Evolutionary conservation across 1,140 invertebrate genomes (phyloP).

Genomic region (Macrobrachium nipponense): DNA sequence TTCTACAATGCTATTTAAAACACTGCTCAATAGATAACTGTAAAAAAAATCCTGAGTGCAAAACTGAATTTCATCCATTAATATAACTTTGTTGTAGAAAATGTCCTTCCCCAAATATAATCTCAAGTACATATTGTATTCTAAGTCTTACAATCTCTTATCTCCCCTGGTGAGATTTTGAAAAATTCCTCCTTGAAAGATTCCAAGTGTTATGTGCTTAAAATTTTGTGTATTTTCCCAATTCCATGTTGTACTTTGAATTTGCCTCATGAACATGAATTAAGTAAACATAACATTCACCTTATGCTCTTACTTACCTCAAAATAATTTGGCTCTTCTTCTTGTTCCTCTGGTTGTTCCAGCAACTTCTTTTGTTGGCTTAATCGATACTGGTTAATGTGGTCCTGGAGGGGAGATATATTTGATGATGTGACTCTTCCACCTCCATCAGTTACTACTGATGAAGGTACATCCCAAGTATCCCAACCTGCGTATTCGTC

Average conservation of each 20-base stretch:
- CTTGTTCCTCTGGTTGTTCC: conserved; percentile 6
- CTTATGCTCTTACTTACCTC: conserved; percentile 1
- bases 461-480: conserved; percentile 43
- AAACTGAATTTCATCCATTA: neutral
- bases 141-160: too few species aligned
- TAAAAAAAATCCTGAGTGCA: neutral
- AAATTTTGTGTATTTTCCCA: too few species aligned
- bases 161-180: too few species aligned
- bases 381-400: conserved; percentile 53
- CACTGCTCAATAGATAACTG: too few species aligned
- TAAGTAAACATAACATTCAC: neutral
- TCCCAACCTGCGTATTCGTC: conserved; percentile 35
- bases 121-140: too few species aligned
- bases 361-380: conserved; percentile 48
- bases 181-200: too few species aligned
- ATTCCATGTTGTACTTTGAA: too few species aligned
- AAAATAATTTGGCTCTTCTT: conserved; percentile 51
- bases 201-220: too few species aligned
- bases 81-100: too few species aligned
- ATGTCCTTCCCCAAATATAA: too few species aligned
- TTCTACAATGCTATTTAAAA: neutral
- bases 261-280: too few species aligned
- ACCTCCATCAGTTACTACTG: conserved; percentile 48
- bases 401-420: conserved; percentile 34
- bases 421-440: conserved; percentile 18